Evolutionary conservation across 2,113 vertebrate species (phyloP), one percentile per base, ranked within the genome.

Genomic region (Calonectris borealis): DNA sequence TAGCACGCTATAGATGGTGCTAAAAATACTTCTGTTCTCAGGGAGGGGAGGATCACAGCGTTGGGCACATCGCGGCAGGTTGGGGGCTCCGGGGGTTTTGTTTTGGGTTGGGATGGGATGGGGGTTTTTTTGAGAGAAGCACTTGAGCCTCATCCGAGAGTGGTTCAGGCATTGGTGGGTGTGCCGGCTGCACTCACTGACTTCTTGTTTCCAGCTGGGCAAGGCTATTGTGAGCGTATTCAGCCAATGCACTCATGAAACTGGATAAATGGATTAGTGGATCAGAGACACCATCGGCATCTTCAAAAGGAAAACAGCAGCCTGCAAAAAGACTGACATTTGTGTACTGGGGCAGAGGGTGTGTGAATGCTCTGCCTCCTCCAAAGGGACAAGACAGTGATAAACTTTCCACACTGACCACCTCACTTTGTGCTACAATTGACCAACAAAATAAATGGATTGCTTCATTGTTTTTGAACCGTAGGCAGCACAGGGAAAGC

Each of bases 191-290:
- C 96, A 97, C 97, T 98, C 97, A 92, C 97, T 97, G 97, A 97
- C 97, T 98, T 96, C 97, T 97, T 96, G 96, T 97, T 98, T 97
- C 98, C 98, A 98, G 98, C 98, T 97, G 97, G 97, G 97, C 94
- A 97, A 65, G 79, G 95, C 98, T 98, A 98, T 98, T 98, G 98
- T 98, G 98, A 97, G 88, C 61, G 90, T 93, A 96, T 96, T 97
- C 97, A 98, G 97, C 97, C 97, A 95, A 94, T 79, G 98, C 96
- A 95, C 98, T 98, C 98, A 88, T 97, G 98, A 98, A 97, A 92
- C 98, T 97, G 98, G 98, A 98, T 98, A 98, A 99, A 98, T 98
- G 98, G 98, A 99, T 98, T 98, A 98, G 97, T 90, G 96, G 97
- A 98, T 98, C 96, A 97, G 97, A 98, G 98, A 98, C 98, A 98